These are phyloP conservation scores for Papilio gigon DNA, from an alignment of 2,888 invertebrate species.

Conservation along the genomic window DNA sequence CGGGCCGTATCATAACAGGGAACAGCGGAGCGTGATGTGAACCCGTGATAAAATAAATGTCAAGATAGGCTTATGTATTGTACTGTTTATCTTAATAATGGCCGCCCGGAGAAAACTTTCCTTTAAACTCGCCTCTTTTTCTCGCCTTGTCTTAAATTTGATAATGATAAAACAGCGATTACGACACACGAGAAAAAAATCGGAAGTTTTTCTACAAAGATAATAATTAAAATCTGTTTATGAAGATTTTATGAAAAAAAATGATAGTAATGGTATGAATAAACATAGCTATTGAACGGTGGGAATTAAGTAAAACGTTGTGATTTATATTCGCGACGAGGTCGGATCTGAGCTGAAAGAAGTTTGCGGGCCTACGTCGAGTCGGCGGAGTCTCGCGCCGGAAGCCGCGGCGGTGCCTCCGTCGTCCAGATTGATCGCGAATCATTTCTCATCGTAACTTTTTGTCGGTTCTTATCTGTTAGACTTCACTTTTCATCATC, in stretches of 20 bases:
- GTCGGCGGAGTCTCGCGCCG: conserved; percentile 46
- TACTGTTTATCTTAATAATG: conserved; percentile 83
- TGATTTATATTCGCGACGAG: conserved; percentile 50
- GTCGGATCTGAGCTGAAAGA: conserved; percentile 34
- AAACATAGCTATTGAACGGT: conserved; percentile 27
- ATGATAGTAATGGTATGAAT: conserved; percentile 33
- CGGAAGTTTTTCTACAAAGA: not conserved
- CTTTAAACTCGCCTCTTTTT: conserved; percentile 72
- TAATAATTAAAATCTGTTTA: too few species aligned
- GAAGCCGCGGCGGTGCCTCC: conserved; percentile 64
- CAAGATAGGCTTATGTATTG: conserved; percentile 83
- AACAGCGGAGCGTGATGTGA: conserved; percentile 83
- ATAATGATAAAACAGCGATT: conserved; percentile 43
- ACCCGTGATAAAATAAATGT: conserved; percentile 83
- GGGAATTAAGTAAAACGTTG: conserved; percentile 39
- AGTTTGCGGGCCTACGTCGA: conserved; percentile 45
- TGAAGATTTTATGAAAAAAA: not conserved
- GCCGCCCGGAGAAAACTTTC: conserved; percentile 79
- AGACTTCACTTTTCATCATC: conserved; percentile 84
- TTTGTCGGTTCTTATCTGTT: conserved; percentile 84
- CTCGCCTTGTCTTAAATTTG: conserved; percentile 50
- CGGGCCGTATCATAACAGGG: conserved; percentile 83
- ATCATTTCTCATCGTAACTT: conserved; percentile 84
- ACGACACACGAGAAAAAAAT: conserved; percentile 24
- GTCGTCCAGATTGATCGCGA: conserved; percentile 82